A percentile compares a stretch with the other conserved stretches of the same genome.
These are phyloP conservation scores for Rhogogaster chlorosoma DNA, from an alignment of 2,888 invertebrate species.

Conservation along the genomic window DNA sequence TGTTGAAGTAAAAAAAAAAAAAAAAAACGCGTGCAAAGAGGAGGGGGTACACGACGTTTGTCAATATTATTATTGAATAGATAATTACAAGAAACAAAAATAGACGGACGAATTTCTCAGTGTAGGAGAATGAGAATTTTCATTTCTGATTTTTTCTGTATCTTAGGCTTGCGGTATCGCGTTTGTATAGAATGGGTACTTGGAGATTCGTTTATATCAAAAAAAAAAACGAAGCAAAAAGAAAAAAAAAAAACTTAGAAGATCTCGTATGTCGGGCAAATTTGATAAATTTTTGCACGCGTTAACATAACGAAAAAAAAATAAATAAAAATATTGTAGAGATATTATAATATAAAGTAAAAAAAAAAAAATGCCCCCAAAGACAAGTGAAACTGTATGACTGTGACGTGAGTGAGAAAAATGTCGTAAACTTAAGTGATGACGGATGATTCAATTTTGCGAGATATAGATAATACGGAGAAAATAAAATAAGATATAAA, in stretches of 20 bases:
- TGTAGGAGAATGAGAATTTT: neutral
- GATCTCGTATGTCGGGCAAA: neutral
- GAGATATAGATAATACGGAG: conserved; percentile 21
- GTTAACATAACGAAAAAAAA: neutral
- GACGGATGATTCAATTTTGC: conserved; percentile 20
- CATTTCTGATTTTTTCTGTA: neutral
- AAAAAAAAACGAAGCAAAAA: no score
- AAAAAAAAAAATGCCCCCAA: conserved; percentile 56
- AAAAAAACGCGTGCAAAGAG: neutral
- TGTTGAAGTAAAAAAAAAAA: neutral
- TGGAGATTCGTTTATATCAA: neutral
- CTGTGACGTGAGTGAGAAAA: conserved; percentile 63
- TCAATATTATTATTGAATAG: neutral
- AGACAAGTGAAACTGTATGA: conserved; percentile 60
- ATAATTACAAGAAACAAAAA: neutral
- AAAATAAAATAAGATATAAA: conserved; percentile 48
- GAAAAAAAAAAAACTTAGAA: neutral
- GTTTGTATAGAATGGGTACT: neutral
- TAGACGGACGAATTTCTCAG: neutral
- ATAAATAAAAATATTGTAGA: conserved; percentile 28
- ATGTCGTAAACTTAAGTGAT: conserved; percentile 38
- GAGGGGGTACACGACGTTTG: neutral
- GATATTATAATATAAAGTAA: conserved; percentile 36
- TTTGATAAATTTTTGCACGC: neutral
- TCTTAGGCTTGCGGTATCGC: neutral